Conservation (phyloP, 53 echinoderm and acorn worm species). For the Paelopatides confundens region DNA sequence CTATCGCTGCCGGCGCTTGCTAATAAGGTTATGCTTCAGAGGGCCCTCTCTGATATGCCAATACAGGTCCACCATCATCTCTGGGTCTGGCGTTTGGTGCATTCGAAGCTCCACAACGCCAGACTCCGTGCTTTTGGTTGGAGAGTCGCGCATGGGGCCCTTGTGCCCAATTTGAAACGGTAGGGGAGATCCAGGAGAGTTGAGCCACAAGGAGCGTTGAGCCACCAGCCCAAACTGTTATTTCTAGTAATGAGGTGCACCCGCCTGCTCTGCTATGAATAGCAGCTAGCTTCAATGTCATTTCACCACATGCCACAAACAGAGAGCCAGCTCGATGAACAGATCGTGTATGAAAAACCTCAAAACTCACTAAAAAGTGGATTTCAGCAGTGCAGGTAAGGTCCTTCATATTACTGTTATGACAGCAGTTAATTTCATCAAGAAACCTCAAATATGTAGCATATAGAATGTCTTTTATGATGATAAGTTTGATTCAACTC, state of each 20-base stretch:
- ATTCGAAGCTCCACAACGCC: no score
- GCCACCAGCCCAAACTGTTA: conserved; percentile 52
- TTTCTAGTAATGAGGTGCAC: conserved; percentile 38
- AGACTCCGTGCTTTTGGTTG: no score
- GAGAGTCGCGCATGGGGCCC: no score
- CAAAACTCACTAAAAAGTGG: conserved; percentile 60
- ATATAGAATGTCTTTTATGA: neutral
- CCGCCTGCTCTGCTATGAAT: conserved; percentile 27
- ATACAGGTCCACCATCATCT: no score
- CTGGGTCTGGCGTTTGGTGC: no score
- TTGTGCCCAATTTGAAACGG: no score
- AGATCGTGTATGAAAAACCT: conserved; percentile 16
- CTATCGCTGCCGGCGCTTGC: no score
- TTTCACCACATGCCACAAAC: conserved; percentile 46
- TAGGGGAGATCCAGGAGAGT: conserved; percentile 69
- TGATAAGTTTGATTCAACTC: neutral
- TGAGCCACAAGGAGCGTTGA: conserved; percentile 62
- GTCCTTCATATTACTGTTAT: conserved; percentile 46
- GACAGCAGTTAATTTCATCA: conserved; percentile 33
- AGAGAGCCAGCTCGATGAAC: conserved; percentile 40
- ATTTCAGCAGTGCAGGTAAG: conserved; percentile 52
- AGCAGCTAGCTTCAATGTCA: conserved; percentile 42
- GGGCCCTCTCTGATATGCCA: no score
- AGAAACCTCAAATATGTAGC: neutral
- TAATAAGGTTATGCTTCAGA: no score